phyloP scores from a whole-genome alignment of 2,113 vertebrate species.

The Charadrius vociferus region DNA sequence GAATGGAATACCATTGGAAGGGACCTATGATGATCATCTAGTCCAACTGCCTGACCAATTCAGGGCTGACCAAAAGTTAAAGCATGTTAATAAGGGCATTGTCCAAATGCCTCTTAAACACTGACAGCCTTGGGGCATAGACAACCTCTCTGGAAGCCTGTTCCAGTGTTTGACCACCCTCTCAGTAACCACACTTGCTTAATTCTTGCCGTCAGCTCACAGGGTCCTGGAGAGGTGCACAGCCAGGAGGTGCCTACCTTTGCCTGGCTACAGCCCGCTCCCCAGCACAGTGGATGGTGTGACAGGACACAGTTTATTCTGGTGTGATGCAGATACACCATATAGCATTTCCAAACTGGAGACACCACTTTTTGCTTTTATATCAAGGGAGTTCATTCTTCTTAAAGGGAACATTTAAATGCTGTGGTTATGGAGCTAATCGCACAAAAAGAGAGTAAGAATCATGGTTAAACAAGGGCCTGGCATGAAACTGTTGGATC shows the following conservation, averaged over 20 bases:
- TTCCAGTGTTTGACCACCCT: not conserved
- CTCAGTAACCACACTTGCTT: not conserved
- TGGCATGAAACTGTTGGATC: not conserved
- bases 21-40: not conserved
- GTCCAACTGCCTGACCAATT: not conserved
- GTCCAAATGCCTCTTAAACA: not conserved
- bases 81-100: not conserved
- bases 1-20: not conserved
- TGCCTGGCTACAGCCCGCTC: not conserved
- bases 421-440: not conserved
- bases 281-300: not conserved
- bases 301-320: not conserved
- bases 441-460: not conserved
- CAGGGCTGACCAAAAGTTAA: not conserved
- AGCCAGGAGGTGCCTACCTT: not conserved
- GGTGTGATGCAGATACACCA: fast-evolving
- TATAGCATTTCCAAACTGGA: not conserved
- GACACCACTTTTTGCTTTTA: not conserved
- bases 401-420: not conserved
- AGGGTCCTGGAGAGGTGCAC: not conserved
- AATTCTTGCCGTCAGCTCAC: not conserved
- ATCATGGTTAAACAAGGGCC: not conserved
- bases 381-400: not conserved
- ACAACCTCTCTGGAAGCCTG: not conserved
- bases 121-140: not conserved